Evolutionary conservation across 1,140 invertebrate genomes (phyloP), one percentile per base, ranked within the genome.

Genomic region (Ganaspis sp.): DNA sequence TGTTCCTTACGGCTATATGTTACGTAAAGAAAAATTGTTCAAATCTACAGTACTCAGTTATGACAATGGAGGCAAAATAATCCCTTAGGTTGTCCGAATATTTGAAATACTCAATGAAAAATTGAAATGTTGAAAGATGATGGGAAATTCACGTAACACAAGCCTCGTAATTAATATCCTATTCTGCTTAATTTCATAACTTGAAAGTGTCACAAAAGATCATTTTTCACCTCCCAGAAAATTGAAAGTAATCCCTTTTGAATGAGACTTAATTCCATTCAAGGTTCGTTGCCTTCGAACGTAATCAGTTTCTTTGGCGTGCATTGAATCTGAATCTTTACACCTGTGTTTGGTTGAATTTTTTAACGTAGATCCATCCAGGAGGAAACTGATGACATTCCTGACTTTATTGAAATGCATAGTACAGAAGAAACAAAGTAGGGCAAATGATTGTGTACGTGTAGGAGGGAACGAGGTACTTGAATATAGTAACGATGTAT

Each of bases 221-320:
- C 54, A 29, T 64, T 64, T 64, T 64, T 64, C 23, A 64, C 26
- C 54, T 29, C 23, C 21, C 21, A 64, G 21, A 64, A 64, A 64
- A 26, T 64, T 23, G 54, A 64, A 64, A 64, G 54, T 64, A 64
- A 64, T 64, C 54, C 26, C 54, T 64, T 26, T 64, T 64, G 54
- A 64, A 64, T 64, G 21, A 23, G 54, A 64, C 54, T 64, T 64
- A 64, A 64, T 64, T 64, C 54, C 54, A 64, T 64, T 64, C 54
- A 64, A 64, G 54, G 54, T 64, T 64, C 54, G 26, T 64, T 64
- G 42, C 42, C 42, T 45, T 45, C 42, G 12, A 45, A 45, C 12
- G 42, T 45, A 45, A 45, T 45, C 8, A 9, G 9, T 19, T 53
- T 19, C 19, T 45, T 40, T 12, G 4, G 12, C n/a, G 4, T n/a